Evolutionary conservation across 1,140 invertebrate species (phyloP).

Genomic region (Lordiphosa mommai): DNA sequence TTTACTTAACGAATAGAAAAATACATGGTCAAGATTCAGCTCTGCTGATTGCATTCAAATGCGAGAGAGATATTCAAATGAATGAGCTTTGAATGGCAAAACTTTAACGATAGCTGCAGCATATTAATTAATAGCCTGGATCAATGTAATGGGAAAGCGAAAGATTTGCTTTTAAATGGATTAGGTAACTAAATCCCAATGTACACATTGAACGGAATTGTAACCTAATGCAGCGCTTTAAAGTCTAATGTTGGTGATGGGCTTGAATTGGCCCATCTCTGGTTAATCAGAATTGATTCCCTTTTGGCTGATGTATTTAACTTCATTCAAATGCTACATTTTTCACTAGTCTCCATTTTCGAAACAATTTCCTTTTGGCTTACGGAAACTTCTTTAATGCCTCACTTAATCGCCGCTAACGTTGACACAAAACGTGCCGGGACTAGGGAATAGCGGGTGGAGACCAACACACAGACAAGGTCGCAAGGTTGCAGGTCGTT

Average conservation of each 20-base stretch:
- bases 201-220: too few species aligned
- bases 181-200: too few species aligned
- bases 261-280: too few species aligned
- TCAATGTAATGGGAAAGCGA: background rate
- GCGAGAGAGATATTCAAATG: slow-evolving; percentile 5
- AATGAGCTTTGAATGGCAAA: slow-evolving; percentile 1
- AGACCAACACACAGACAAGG: too few species aligned
- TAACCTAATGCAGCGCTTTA: too few species aligned
- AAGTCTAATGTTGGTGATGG: too few species aligned
- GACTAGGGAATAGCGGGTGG: too few species aligned
- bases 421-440: slow-evolving; percentile 53
- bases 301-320: background rate
- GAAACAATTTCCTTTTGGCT: slow-evolving; percentile 7
- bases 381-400: slow-evolving; percentile 54
- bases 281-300: too few species aligned
- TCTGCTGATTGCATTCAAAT: slow-evolving; percentile 10
- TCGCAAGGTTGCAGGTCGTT: slow-evolving; percentile 26
- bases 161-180: background rate
- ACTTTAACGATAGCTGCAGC: slow-evolving; percentile 7
- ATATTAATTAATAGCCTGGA: slow-evolving; percentile 10
- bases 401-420: slow-evolving; percentile 58
- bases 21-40: slow-evolving; percentile 7
- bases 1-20: background rate
- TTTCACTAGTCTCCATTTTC: background rate
- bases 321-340: background rate